Conservation (phyloP, 1,140 invertebrate species). For the Chrysomallon squamiferum region DNA sequence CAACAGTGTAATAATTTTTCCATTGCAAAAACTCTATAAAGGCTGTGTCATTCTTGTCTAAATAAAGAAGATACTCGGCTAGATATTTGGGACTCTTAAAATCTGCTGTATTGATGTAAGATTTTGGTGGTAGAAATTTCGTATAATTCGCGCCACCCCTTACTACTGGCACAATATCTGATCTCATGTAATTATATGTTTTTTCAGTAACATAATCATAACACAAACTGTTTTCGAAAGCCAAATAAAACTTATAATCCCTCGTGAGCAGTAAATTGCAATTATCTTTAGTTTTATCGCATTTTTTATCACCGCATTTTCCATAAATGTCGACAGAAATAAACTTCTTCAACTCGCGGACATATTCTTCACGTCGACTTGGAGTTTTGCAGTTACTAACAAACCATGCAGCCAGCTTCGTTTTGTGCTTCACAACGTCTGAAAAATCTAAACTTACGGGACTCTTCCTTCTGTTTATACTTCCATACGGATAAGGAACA, state of each 20-base stretch:
- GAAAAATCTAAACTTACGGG: neutral
- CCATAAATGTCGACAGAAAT: slow-evolving; percentile 38
- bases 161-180: slow-evolving; percentile 14
- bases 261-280: slow-evolving; percentile 10
- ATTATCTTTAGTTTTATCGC: neutral
- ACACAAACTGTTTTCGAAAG: slow-evolving; percentile 2
- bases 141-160: slow-evolving; percentile 17
- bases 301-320: slow-evolving; percentile 23
- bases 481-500: slow-evolving; percentile 18
- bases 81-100: slow-evolving; percentile 13
- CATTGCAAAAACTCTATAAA: neutral
- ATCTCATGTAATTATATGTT: slow-evolving; percentile 71
- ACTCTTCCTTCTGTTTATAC: neutral
- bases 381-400: slow-evolving; percentile 65
- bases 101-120: slow-evolving; percentile 18
- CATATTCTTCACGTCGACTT: slow-evolving; percentile 20
- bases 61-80: slow-evolving; percentile 4
- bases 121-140: slow-evolving; percentile 5
- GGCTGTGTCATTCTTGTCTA: slow-evolving; percentile 4
- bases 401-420: slow-evolving; percentile 68
- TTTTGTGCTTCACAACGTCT: slow-evolving; percentile 18
- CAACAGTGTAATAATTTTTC: too few relatives aligned
- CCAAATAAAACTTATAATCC: slow-evolving; percentile 54
- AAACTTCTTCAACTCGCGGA: slow-evolving; percentile 18
- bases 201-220: slow-evolving; percentile 95